Evolutionary conservation across 2,797 vertebrate genomes (phyloP).

Genomic region (Chrysolophus pictus): DNA sequence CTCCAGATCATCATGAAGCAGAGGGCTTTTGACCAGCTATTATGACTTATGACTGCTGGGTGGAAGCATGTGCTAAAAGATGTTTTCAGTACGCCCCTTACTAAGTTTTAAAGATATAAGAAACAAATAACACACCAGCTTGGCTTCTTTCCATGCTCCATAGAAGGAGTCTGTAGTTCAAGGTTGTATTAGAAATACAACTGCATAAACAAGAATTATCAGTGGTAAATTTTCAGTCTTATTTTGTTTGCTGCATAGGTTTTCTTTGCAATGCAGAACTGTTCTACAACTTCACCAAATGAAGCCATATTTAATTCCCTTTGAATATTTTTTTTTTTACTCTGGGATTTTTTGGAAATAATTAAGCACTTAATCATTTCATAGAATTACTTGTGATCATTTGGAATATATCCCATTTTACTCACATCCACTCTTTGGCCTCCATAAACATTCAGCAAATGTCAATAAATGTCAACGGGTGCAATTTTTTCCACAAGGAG

Average conservation of each 20-base stretch:
- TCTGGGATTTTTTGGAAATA: neutral
- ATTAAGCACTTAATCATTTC: neutral
- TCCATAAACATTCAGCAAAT: too few relatives aligned
- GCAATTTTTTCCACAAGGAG: too few relatives aligned
- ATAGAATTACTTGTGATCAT: neutral
- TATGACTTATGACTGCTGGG: fast-evolving
- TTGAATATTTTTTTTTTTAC: neutral
- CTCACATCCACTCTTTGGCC: too few relatives aligned
- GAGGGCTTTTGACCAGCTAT: neutral
- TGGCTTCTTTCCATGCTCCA: neutral
- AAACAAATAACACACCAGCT: neutral
- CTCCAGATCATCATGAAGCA: neutral
- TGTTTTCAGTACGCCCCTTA: neutral
- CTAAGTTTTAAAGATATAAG: neutral
- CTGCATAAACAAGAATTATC: neutral
- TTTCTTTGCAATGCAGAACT: neutral
- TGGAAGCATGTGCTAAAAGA: neutral
- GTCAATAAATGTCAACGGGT: too few relatives aligned
- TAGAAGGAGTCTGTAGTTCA: neutral
- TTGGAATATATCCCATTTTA: neutral
- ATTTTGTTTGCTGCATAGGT: neutral
- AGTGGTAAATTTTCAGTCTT: neutral
- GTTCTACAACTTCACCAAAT: neutral
- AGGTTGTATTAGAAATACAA: neutral
- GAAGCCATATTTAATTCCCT: neutral